Evolutionary conservation across 2,797 vertebrate genomes (phyloP).

Genomic region (Thalassophryne amazonica): DNA sequence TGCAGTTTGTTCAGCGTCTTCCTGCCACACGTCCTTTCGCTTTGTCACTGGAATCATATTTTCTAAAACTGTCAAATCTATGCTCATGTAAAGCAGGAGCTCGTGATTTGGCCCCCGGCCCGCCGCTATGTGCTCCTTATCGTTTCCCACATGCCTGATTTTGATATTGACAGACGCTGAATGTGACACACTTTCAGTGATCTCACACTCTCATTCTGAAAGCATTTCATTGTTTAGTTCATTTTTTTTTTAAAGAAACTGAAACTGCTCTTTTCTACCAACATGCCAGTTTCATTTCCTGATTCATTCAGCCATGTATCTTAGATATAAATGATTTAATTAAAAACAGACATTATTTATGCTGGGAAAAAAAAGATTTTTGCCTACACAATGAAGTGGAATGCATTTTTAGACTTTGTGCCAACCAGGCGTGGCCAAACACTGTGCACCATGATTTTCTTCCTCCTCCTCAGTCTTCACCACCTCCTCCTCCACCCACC

Average conservation of each 20-base stretch:
- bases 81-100: slow-evolving; percentile 17
- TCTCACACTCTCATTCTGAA: slow-evolving; percentile 15
- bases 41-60: slow-evolving; percentile 28
- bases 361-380: neutral
- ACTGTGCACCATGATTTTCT: slow-evolving; percentile 27
- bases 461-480: slow-evolving; percentile 21
- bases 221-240: slow-evolving; percentile 24
- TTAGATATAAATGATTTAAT: slow-evolving; percentile 2
- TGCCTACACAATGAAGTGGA: slow-evolving; percentile 6
- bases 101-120: slow-evolving; percentile 27
- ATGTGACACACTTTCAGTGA: slow-evolving; percentile 18
- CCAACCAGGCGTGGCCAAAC: slow-evolving; percentile 28
- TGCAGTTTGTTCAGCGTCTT: slow-evolving; percentile 11
- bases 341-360: neutral
- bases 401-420: neutral
- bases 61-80: slow-evolving; percentile 19
- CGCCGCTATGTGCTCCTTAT: slow-evolving; percentile 3
- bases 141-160: slow-evolving; percentile 7
- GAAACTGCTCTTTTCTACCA: neutral
- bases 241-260: neutral
- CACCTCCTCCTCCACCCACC: slow-evolving; percentile 34
- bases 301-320: slow-evolving; percentile 15
- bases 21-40: slow-evolving; percentile 9
- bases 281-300: slow-evolving; percentile 12
- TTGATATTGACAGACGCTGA: slow-evolving; percentile 15